A percentile compares a stretch with the other conserved stretches of the same genome.
phyloP scores from a whole-genome alignment of 37 sponge, comb jelly and placozoan species.

The Lycopodina hypogea region DNA sequence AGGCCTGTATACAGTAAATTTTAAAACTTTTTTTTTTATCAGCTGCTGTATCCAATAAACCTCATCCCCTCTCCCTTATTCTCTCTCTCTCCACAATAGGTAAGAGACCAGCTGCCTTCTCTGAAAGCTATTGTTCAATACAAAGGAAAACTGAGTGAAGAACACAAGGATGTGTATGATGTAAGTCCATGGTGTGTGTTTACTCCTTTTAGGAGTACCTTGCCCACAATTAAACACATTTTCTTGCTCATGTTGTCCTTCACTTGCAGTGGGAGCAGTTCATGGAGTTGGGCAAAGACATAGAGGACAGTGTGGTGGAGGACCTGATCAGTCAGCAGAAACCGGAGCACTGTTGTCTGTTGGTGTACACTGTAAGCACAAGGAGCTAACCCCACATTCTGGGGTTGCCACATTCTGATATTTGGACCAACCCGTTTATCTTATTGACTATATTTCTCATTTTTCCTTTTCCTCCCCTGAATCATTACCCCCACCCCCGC shows the following conservation, averaged over 20 bases:
- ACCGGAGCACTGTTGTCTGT: conserved; percentile 72
- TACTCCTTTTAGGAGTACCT: not conserved
- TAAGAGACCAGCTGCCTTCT: conserved; percentile 79
- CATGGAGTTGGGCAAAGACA: conserved; percentile 74
- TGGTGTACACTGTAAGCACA: conserved; percentile 84
- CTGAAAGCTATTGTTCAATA: conserved; percentile 93
- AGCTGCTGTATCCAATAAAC: not conserved
- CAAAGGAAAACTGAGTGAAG: conserved; percentile 72
- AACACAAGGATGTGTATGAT: conserved; percentile 70
- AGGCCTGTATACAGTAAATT: not conserved
- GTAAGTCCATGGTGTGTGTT: conserved; percentile 32
- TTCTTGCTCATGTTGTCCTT: not conserved
- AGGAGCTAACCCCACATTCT: not conserved
- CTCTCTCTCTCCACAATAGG: conserved; percentile 21
- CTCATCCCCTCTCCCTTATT: not conserved
- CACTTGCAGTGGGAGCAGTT: conserved; percentile 80
- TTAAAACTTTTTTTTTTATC: no score
- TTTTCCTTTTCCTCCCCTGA: no score
- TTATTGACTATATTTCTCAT: no score
- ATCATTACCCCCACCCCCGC: no score
- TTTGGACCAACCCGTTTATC: no score
- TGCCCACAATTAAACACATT: not conserved
- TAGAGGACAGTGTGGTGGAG: conserved; percentile 64
- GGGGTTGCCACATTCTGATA: no score
- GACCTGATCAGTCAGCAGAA: conserved; percentile 44